Evolutionary conservation across 2,888 invertebrate genomes (phyloP).

Genomic region (Acleris emargana): DNA sequence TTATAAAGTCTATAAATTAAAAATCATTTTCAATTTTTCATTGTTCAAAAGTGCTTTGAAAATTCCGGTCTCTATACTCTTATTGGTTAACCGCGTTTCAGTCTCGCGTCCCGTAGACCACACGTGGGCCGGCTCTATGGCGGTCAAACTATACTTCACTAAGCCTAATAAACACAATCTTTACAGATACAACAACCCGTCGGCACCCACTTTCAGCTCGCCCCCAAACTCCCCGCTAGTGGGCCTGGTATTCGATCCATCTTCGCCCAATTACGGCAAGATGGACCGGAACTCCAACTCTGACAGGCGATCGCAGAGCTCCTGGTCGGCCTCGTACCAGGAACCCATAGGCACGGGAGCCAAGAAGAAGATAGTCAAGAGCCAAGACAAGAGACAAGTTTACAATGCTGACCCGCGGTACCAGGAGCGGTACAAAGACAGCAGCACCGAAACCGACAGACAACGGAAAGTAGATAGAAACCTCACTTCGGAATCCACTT

Average conservation of each 20-base stretch:
- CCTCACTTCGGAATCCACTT: conserved; percentile 77
- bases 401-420: conserved; percentile 67
- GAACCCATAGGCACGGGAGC: conserved; percentile 80
- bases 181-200: conserved; percentile 73
- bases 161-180: conserved; percentile 38
- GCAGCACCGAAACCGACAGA: conserved; percentile 61
- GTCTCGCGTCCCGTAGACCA: too few relatives aligned
- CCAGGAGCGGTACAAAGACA: conserved; percentile 71
- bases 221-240: conserved; percentile 77
- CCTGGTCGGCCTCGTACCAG: conserved; percentile 70
- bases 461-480: conserved; percentile 66
- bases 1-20: too few relatives aligned
- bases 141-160: conserved; percentile 36
- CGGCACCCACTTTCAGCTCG: conserved; percentile 75
- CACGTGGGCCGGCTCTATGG: too few relatives aligned
- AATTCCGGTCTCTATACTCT: too few relatives aligned
- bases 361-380: conserved; percentile 78
- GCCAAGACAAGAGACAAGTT: conserved; percentile 69
- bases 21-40: too few relatives aligned
- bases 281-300: conserved; percentile 60
- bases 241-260: conserved; percentile 74
- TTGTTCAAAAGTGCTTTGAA: too few relatives aligned
- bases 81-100: too few relatives aligned
- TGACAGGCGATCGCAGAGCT: conserved; percentile 70
- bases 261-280: conserved; percentile 67